These are phyloP conservation scores for Euplexia lucipara DNA, from an alignment of 2,888 invertebrate genomes.

Conservation along the genomic window DNA sequence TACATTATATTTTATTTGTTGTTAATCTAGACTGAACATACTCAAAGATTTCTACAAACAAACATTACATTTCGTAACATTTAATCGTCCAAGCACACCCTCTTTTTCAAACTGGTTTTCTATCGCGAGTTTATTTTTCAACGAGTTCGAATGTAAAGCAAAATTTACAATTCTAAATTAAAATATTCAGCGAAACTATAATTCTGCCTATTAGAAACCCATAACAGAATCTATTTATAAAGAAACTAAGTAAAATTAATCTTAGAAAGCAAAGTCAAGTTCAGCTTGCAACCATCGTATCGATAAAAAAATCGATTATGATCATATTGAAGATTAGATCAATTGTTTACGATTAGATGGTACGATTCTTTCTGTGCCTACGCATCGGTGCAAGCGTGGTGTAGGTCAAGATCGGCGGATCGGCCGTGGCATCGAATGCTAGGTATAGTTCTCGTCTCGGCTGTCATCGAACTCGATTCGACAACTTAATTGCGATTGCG, in stretches of 20 bases:
- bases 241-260: conserved; percentile 14
- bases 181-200: background rate
- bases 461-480: conserved; percentile 76
- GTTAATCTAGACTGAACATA: background rate
- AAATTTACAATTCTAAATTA: background rate
- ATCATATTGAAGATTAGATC: conserved; percentile 53
- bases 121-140: background rate
- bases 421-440: conserved; percentile 81
- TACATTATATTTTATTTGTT: too few relatives aligned
- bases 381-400: conserved; percentile 69
- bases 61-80: conserved; percentile 4
- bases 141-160: background rate
- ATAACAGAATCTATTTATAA: background rate
- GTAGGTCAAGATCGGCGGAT: conserved; percentile 80
- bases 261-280: conserved; percentile 33
- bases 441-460: conserved; percentile 60
- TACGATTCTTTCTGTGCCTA: conserved; percentile 62
- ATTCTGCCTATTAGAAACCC: background rate
- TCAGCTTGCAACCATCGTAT: conserved; percentile 9
- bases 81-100: background rate
- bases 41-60: conserved; percentile 11
- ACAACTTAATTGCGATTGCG: conserved; percentile 60
- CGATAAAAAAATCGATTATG: conserved; percentile 41
- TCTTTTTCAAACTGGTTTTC: background rate
- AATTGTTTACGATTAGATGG: conserved; percentile 62